Conservation (phyloP, 2,113 vertebrate species). For the Dendrocopos noguchii region DNA sequence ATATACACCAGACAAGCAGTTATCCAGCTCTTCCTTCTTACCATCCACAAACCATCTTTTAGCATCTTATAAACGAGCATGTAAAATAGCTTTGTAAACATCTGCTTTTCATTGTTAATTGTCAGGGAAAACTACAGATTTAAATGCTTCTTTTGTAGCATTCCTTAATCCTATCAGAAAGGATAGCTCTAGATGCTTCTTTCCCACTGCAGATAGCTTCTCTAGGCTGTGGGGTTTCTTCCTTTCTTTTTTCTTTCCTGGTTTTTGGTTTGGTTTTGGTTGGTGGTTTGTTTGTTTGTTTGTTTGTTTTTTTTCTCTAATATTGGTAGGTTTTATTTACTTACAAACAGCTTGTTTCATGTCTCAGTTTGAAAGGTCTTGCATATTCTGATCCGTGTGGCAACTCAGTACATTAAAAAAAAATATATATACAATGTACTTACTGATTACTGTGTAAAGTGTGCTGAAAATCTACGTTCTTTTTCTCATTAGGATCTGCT, state of each 20-base stretch:
- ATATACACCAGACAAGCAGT: conserved; percentile 80
- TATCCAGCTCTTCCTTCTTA: conserved; percentile 80
- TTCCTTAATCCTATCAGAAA: conserved; percentile 77
- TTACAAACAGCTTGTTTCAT: conserved; percentile 13
- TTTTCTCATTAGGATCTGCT: conserved; percentile 15
- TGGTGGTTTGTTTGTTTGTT: too few species aligned
- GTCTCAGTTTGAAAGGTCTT: conserved; percentile 18
- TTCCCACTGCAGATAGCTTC: conserved; percentile 50
- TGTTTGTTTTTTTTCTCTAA: background rate
- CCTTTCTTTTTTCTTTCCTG: background rate
- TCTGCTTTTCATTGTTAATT: conserved; percentile 86
- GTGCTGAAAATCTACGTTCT: conserved; percentile 23
- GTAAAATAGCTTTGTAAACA: conserved; percentile 83
- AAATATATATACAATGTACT: conserved; percentile 13
- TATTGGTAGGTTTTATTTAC: conserved; percentile 31
- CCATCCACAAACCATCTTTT: conserved; percentile 82
- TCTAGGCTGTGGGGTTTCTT: background rate
- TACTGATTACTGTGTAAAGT: conserved; percentile 33
- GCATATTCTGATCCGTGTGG: background rate
- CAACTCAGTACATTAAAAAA: conserved; percentile 39
- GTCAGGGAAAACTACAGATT: conserved; percentile 75
- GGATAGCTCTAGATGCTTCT: conserved; percentile 64
- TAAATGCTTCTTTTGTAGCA: conserved; percentile 75
- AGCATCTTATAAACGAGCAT: conserved; percentile 78
- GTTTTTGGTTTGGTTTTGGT: too few species aligned